phyloP scores from a whole-genome alignment of 2,797 vertebrate genomes.

The Cephalopachus bancanus region DNA sequence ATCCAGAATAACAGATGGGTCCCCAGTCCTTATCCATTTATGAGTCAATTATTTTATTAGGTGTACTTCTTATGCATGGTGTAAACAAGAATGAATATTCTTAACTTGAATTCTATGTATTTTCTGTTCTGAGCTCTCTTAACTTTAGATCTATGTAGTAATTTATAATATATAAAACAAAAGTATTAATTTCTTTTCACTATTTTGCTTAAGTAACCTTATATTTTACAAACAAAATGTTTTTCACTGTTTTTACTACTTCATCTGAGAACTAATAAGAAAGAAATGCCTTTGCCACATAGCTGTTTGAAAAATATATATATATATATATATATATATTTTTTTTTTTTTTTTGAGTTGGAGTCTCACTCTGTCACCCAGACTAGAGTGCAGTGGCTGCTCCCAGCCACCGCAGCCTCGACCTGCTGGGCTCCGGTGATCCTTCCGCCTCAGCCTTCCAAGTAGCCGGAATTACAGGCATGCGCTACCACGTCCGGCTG shows the following conservation, averaged over 20 bases:
- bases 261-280: background rate
- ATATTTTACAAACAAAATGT: background rate
- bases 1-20: background rate
- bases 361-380: too few relatives aligned
- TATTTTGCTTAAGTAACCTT: background rate
- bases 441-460: too few relatives aligned
- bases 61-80: background rate
- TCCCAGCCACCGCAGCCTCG: too few relatives aligned
- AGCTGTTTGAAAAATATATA: background rate
- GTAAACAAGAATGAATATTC: background rate
- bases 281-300: background rate
- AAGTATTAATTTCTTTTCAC: background rate
- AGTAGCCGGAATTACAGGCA: too few relatives aligned
- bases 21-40: background rate
- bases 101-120: slow-evolving; percentile 14
- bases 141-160: background rate
- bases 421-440: too few relatives aligned
- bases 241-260: background rate
- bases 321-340: too few relatives aligned
- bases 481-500: too few relatives aligned
- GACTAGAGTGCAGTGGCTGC: too few relatives aligned
- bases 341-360: too few relatives aligned
- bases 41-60: slow-evolving; percentile 38
- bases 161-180: background rate
- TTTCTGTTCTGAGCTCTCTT: background rate